Evolutionary conservation across 2,888 invertebrate species (phyloP).

Genomic region (Hololepta plana): DNA sequence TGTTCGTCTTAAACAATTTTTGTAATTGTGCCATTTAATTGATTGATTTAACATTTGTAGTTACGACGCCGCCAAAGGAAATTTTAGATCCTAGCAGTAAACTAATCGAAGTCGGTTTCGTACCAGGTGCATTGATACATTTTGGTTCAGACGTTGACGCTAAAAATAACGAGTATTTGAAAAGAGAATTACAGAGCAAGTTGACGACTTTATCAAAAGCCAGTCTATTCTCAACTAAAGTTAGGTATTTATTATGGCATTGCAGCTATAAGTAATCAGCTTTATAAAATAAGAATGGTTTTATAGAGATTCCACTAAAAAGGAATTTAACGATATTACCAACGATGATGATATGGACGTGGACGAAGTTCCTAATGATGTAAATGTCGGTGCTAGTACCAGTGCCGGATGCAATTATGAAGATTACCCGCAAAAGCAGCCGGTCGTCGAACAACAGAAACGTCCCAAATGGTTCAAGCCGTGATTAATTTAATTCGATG

Average conservation of each 20-base stretch:
- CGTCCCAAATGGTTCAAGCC: too few relatives aligned
- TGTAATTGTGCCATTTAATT: conserved; percentile 3
- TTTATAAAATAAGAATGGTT: too few relatives aligned
- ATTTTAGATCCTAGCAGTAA: conserved; percentile 40
- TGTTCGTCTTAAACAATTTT: conserved; percentile 32
- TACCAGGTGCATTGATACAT: conserved; percentile 62
- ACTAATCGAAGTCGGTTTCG: conserved; percentile 54
- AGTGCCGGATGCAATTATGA: too few relatives aligned
- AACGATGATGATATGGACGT: conserved; percentile 12
- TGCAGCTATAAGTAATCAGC: neutral
- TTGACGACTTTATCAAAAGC: conserved; percentile 49
- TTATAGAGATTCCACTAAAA: too few relatives aligned
- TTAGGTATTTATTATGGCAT: conserved; percentile 40
- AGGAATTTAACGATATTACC: too few relatives aligned
- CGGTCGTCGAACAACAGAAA: too few relatives aligned
- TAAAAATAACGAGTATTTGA: conserved; percentile 31
- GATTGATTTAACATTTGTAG: conserved; percentile 26
- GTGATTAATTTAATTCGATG: too few relatives aligned
- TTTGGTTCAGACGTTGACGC: conserved; percentile 37
- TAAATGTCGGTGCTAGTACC: conserved; percentile 19
- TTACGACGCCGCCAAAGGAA: conserved; percentile 68
- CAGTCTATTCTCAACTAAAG: conserved; percentile 46
- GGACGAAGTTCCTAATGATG: conserved; percentile 10
- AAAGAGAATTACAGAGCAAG: conserved; percentile 38
- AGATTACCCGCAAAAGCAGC: too few relatives aligned